Conservation (phyloP, 2,113 vertebrate species). For the Panurus biarmicus region DNA sequence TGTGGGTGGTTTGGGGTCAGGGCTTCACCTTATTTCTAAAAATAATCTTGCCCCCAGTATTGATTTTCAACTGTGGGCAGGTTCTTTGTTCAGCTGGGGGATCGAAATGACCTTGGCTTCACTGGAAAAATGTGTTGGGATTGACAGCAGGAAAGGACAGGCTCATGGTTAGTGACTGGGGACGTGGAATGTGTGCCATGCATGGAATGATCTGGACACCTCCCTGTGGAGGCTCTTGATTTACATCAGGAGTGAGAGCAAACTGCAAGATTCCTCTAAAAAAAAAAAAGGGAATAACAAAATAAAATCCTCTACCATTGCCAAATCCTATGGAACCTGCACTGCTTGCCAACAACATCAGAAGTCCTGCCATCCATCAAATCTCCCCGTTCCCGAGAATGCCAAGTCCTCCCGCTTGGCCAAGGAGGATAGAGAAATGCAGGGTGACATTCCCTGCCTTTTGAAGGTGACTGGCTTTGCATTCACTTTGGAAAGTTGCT, state of each 20-base stretch:
- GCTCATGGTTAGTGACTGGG: not conserved
- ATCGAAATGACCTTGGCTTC: not conserved
- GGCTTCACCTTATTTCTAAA: not conserved
- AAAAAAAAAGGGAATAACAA: not conserved
- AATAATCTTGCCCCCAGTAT: not conserved
- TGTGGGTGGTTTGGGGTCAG: not conserved
- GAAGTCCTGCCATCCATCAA: not conserved
- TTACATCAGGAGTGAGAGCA: not conserved
- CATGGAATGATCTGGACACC: not conserved
- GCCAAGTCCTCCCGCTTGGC: not conserved
- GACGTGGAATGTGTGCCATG: no score
- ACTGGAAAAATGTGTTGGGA: not conserved
- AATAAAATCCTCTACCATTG: not conserved
- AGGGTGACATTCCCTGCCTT: not conserved
- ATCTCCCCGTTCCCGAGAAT: rapidly evolving
- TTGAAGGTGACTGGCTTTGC: not conserved
- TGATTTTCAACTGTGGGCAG: not conserved
- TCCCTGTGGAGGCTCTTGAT: not conserved
- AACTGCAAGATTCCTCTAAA: not conserved
- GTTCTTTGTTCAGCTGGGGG: not conserved
- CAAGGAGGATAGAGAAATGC: not conserved
- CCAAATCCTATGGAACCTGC: not conserved
- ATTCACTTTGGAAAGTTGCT: not conserved
- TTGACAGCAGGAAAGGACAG: not conserved
- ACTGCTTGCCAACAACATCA: not conserved